Percentiles rank a stretch among this genome's conserved stretches.
Evolutionary conservation across 1,140 invertebrate species (phyloP).

Genomic region (Metopolophium dirhodum): DNA sequence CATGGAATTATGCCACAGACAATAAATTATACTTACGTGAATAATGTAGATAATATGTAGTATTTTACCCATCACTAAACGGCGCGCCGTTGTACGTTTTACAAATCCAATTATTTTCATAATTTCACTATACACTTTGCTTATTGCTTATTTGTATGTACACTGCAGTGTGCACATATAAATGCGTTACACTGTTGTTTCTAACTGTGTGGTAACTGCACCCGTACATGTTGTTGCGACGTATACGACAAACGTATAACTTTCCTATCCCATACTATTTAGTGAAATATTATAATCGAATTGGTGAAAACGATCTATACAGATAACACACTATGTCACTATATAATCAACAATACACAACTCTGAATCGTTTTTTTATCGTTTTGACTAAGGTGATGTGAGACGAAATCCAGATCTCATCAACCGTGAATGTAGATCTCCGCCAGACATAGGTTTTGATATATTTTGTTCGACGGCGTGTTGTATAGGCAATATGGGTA

Average conservation of each 20-base stretch:
- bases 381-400: not conserved
- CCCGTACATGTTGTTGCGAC: not conserved
- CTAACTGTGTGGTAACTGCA: not conserved
- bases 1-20: not conserved
- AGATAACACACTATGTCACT: no score
- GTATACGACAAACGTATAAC: not conserved
- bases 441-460: not conserved
- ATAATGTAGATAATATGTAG: not conserved
- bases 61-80: not conserved
- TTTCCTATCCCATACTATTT: not conserved
- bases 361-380: not conserved
- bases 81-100: not conserved
- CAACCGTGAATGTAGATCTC: no score
- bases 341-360: not conserved
- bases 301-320: no score
- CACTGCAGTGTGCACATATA: not conserved
- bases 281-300: no score
- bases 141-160: not conserved
- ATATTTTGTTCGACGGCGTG: not conserved
- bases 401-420: not conserved
- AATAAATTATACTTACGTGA: not conserved
- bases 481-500: not conserved
- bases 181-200: not conserved
- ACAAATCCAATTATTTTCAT: not conserved
- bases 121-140: not conserved